Evolutionary conservation across 2,797 vertebrate genomes (phyloP), one percentile per base, ranked within the genome.

Genomic region (Acanthurus tractus): DNA sequence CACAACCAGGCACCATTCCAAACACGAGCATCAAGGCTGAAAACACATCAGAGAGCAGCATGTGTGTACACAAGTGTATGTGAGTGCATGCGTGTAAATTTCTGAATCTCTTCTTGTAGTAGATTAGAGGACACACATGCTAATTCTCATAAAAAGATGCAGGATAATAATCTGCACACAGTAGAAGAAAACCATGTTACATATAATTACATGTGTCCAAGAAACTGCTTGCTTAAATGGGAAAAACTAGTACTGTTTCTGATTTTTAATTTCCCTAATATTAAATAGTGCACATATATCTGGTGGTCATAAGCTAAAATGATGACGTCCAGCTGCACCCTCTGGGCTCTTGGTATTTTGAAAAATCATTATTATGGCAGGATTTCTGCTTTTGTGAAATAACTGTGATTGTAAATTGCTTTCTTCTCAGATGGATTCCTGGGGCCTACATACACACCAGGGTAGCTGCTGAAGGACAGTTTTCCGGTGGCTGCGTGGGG

Each of bases 401-500:
- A 45, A 54, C 22, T 57, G 8, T n/a, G 38, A 71, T 20, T 9
- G 0, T 17, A 48, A 6, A 45, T 20, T 18, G 11, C 18, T 6
- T 29, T 29, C 25, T 29, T 29, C 18, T 18, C 0, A 50, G 49
- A 20, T 22, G 49, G 62, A 4, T 12, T 55, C 34, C 36, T 34
- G 44, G 1, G 34, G 17, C 13, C 13, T 68, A 46, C 1, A 3
- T 68, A 46, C 1, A 3, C 20, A 97, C 97, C 97, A 85, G 97
- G 97, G 70, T 98, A 98, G 91, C 97, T 98, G 94, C 97, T 98
- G 93, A 98, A 98, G 44, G 97, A 98, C 61, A 96, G 70, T 63
- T 94, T 96, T 49, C 87, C 88, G 0, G 95, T 95, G 63, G 89
- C 93, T 0, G 94, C 90, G 64, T 94, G 62, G 20, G 94, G 81